Evolutionary conservation across 2,113 vertebrate species (phyloP).

Genomic region (Felis catus): F.catus_Fca126_mat1.0 CM031416.1:107396501-107397000

Average conservation of each 20-base stretch:
- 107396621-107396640: slow-evolving; percentile 26
- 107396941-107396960: background rate
- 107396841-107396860: slow-evolving; percentile 50
- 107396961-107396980: background rate
- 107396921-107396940: background rate
- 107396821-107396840: slow-evolving; percentile 16
- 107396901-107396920: slow-evolving; percentile 26
- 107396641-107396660: slow-evolving; percentile 34
- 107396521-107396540: background rate
- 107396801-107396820: slow-evolving; percentile 34
- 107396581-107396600: slow-evolving; percentile 58
- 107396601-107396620: slow-evolving; percentile 49
- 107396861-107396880: slow-evolving; percentile 16
- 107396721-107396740: slow-evolving; percentile 56
- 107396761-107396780: background rate
- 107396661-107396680: slow-evolving; percentile 41
- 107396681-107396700: slow-evolving; percentile 9
- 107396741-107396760: slow-evolving; percentile 40
- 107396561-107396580: background rate
- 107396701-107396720: slow-evolving; percentile 57
- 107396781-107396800: slow-evolving; percentile 28
- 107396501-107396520: background rate
- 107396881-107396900: slow-evolving; percentile 49
- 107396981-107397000: background rate
- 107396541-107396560: slow-evolving; percentile 53